Base-by-base conservation (phyloP, 2,113 vertebrate species). In the Piaya cayana region DNA sequence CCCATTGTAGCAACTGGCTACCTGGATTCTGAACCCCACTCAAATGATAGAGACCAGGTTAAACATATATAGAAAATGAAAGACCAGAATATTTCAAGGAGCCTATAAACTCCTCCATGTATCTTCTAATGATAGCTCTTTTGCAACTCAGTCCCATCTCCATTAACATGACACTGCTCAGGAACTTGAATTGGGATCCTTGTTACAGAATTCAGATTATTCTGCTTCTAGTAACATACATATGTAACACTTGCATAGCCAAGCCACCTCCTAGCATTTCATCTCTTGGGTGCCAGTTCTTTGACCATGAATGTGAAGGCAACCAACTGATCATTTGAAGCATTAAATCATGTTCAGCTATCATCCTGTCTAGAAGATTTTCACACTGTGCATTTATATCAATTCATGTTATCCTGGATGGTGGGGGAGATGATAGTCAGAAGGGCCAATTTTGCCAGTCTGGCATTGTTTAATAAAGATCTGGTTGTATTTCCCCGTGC, bases 251-350 rank as follows among this genome's bases (percentile, higher is more conserved):
- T 17, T 74, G 9, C 4, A 5, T 59, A 93, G 64, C 37, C 59
- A 37, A 53, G 36, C 15, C 36, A 16, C 55, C 52, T 60, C 42
- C 15, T 43, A 39, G 3, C 11, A 3, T 59, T 82, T 85, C 74
- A 65, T 30, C 63, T 69, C 62, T 52, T 3, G 0, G 32, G 52
- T 81, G 50, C 81, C 42, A 67, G 52, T 10, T 58, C 37, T 76
- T 82, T 62, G 23, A 36, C 15, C 1, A 0, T 16, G 43, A 76
- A 47, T 0, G 0, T 13, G 63, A 85, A 79, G 49, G 47, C 25
- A 82, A 27, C 9, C 5, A 1, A 39, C 25, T 3, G 29, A 30
- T 39, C 20, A 12, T 69, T 13, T 59, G 68, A 83, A 77, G 39
- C 3, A 9, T 52, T 88, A 63, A 86, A 52, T 34, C 42, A 10